Base-by-base conservation (phyloP, 2,888 invertebrate species). In the Seira ritae region DNA sequence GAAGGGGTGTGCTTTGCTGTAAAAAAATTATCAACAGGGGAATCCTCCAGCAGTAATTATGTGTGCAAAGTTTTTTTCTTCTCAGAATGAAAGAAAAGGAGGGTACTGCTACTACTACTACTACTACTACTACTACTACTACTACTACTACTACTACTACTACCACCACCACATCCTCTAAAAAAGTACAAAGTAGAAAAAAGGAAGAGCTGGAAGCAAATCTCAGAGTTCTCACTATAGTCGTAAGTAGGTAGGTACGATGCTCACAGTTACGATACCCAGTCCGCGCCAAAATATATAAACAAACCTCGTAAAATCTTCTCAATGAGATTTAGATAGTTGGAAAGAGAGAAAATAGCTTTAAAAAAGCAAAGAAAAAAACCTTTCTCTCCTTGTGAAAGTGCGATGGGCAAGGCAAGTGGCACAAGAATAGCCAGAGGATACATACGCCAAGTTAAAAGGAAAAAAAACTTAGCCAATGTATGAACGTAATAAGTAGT, bases 21-120 rank as follows among this genome's bases (percentile, higher is more conserved):
- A 71, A 20, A 80, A 82, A 82, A 82, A 82, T 77, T 76, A 82
- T 68, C 82, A 77, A 82, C 82, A 70, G 55, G 82, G 82, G 82
- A 82, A 82, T 82, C 67, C 76, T 71, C 50, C 46, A 62, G 60
- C 42, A 50, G 67, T 82, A 82, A 82, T 82, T 82, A 82, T 75
- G 71, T 72, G 70, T 77, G 77, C 60, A 60, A 82, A 82, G 72
- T 77, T 77, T 76, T 31, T 71, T 71, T 65, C 67, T 42, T n/a
- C 69, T 68, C 67, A 31, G 65, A 42, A 17, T 22, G 24, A 55
- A 19, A n/a, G 62, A 31, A 17, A 71, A 77, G 42, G 8, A 60
- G 60, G 12, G n/a, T n/a, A n/a, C n/a, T n/a, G n/a, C n/a, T n/a
- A n/a, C n/a, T n/a, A n/a, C n/a, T n/a, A n/a, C n/a, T n/a, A n/a